Conservation (phyloP, 2,113 vertebrate genomes). For the Heloderma charlesbogerti region DNA sequence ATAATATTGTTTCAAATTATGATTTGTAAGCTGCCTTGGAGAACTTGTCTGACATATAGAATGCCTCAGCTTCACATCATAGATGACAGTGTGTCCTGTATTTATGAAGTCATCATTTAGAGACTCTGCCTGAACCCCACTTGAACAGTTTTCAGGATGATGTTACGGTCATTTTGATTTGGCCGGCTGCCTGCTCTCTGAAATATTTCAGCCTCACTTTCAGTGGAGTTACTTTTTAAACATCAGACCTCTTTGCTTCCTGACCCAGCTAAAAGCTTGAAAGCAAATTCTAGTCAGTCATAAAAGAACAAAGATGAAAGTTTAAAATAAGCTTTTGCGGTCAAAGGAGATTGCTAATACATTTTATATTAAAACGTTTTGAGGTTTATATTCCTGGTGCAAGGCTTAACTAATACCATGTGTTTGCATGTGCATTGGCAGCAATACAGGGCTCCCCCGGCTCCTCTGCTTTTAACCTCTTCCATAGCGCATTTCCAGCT, state of each 20-base stretch:
- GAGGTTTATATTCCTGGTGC: constrained; percentile 16
- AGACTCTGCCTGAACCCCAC: background rate
- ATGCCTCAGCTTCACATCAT: background rate
- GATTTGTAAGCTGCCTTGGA: background rate
- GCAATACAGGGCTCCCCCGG: background rate
- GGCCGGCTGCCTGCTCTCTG: constrained; percentile 30
- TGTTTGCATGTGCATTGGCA: constrained; percentile 29
- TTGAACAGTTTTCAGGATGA: background rate
- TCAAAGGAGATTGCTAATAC: constrained; percentile 27
- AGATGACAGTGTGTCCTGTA: background rate
- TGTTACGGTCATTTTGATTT: background rate
- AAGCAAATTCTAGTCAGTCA: constrained; percentile 33
- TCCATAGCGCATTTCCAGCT: background rate
- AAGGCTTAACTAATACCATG: constrained; percentile 53
- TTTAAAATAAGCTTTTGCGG: constrained; percentile 48
- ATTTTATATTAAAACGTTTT: constrained; percentile 5
- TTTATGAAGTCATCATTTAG: background rate
- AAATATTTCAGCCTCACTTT: constrained; percentile 32
- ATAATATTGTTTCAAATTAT: background rate
- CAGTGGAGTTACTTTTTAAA: constrained; percentile 37
- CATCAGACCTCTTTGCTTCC: constrained; percentile 18
- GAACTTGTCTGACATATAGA: background rate
- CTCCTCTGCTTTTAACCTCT: background rate
- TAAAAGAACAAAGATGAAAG: constrained; percentile 41
- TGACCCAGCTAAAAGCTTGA: constrained; percentile 12